These are phyloP conservation scores for Drosophila miranda DNA, from an alignment of 1,140 invertebrate genomes.

Conservation along the genomic window DNA sequence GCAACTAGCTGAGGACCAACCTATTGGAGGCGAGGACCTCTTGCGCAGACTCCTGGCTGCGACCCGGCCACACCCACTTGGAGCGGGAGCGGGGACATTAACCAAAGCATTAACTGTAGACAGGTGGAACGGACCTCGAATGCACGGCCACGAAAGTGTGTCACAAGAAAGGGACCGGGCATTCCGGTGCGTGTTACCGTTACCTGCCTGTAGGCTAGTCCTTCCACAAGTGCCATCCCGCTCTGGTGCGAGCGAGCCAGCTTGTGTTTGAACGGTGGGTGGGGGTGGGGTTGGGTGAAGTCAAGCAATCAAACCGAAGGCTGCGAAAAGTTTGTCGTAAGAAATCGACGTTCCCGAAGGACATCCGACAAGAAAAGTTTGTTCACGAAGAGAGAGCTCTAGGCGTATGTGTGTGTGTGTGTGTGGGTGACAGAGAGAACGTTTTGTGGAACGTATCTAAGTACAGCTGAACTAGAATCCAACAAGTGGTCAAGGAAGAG, in stretches of 20 bases:
- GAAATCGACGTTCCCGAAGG: constrained; percentile 22
- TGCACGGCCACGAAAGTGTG: constrained; percentile 56
- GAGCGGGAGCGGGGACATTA: constrained; percentile 38
- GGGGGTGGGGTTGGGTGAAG: constrained; percentile 56
- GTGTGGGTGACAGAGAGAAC: constrained; percentile 21
- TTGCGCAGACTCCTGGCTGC: constrained; percentile 65
- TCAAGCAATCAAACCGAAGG: constrained; percentile 39
- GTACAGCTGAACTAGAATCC: constrained; percentile 44
- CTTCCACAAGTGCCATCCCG: constrained; percentile 39
- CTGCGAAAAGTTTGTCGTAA: constrained; percentile 51
- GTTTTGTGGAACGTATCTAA: constrained; percentile 53
- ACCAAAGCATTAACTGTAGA: constrained; percentile 65
- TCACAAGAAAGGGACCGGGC: constrained; percentile 45
- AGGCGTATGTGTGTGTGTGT: constrained; percentile 4
- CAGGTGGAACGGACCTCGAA: constrained; percentile 17
- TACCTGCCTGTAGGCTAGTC: constrained; percentile 60
- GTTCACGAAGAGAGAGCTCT: neutral
- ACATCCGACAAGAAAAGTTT: constrained; percentile 38
- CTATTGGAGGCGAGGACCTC: constrained; percentile 67
- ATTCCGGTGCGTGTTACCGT: constrained; percentile 21
- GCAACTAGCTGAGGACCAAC: constrained; percentile 56
- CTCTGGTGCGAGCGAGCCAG: constrained; percentile 40
- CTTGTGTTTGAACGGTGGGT: constrained; percentile 35
- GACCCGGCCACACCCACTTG: constrained; percentile 61
- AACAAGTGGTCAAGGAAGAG: constrained; percentile 60